These are phyloP conservation scores for Drosophila erecta DNA, from an alignment of 1,140 invertebrate genomes.

Conservation along the genomic window DNA sequence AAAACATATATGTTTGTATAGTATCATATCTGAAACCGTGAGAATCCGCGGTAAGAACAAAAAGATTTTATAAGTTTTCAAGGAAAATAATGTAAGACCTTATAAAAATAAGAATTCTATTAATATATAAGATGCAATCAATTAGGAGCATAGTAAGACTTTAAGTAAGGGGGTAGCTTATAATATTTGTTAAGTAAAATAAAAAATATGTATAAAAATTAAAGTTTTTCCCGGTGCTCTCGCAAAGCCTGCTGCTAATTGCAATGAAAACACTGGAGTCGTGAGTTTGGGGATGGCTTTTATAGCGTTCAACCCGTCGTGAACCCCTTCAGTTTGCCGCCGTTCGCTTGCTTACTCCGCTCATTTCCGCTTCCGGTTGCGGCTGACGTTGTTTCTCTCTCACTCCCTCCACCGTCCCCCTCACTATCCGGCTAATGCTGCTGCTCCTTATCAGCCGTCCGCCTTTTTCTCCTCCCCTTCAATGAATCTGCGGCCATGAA, in stretches of 20 bases:
- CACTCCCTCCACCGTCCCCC: neutral
- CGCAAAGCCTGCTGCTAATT: constrained; percentile 48
- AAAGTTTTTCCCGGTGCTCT: neutral
- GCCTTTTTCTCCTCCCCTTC: constrained; percentile 1
- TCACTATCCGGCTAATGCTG: constrained; percentile 24
- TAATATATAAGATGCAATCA: too few relatives aligned
- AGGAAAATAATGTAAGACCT: too few relatives aligned
- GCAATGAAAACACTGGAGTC: constrained; percentile 53
- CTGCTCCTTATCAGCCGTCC: constrained; percentile 35
- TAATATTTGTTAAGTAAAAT: neutral
- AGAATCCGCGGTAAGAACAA: too few relatives aligned
- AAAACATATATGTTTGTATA: too few relatives aligned
- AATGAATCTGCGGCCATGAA: constrained; percentile 43
- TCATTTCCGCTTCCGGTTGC: constrained; percentile 70
- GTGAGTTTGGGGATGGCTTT: constrained; percentile 2
- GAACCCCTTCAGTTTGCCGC: constrained; percentile 42
- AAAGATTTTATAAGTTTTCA: too few relatives aligned
- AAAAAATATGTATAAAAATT: too few relatives aligned
- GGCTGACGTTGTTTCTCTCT: constrained; percentile 23
- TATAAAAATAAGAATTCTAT: too few relatives aligned
- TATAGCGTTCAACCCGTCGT: constrained; percentile 39
- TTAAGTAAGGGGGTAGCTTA: neutral
- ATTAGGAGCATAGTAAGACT: neutral
- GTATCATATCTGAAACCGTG: too few relatives aligned
- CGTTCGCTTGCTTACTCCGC: constrained; percentile 36